Percentiles rank a stretch among this genome's conserved stretches.
Conservation (phyloP, 2,888 invertebrate species). For the Sesamia inferens region DNA sequence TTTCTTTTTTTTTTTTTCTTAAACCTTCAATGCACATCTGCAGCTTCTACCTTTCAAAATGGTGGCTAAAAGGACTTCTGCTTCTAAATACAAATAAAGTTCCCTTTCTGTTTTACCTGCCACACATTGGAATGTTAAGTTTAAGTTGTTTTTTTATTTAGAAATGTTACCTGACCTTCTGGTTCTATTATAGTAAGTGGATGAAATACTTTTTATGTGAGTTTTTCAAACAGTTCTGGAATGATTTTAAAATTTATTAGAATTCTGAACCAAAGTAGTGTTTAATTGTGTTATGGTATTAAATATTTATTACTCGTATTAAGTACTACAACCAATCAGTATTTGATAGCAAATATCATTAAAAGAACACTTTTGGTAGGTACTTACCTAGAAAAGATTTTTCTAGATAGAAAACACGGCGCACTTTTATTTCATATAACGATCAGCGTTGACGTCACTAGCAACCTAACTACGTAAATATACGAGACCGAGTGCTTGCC, state of each 20-base stretch:
- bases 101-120: slow-evolving; percentile 21
- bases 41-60: slow-evolving; percentile 22
- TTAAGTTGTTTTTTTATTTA: slow-evolving; percentile 19
- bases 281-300: not conserved
- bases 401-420: slow-evolving; percentile 40
- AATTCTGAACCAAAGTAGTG: not conserved
- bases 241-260: slow-evolving; percentile 4
- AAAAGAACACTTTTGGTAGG: not conserved
- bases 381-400: slow-evolving; percentile 21
- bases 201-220: slow-evolving; percentile 6
- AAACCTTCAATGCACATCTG: not conserved
- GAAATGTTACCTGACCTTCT: slow-evolving; percentile 31
- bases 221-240: slow-evolving; percentile 11
- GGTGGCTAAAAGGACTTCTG: slow-evolving; percentile 21
- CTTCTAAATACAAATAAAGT: slow-evolving; percentile 43
- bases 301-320: slow-evolving; percentile 5
- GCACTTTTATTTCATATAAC: slow-evolving; percentile 37
- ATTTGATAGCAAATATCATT: not conserved
- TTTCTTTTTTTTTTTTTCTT: not conserved
- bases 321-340: not conserved
- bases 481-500: slow-evolving; percentile 22
- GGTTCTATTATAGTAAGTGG: not conserved
- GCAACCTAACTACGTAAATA: slow-evolving; percentile 16
- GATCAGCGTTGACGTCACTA: slow-evolving; percentile 55
- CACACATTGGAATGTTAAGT: slow-evolving; percentile 21